Percentiles rank a stretch among this genome's conserved stretches.
Conservation (phyloP, 2,113 vertebrate genomes). For the Pituophis catenifer region DNA sequence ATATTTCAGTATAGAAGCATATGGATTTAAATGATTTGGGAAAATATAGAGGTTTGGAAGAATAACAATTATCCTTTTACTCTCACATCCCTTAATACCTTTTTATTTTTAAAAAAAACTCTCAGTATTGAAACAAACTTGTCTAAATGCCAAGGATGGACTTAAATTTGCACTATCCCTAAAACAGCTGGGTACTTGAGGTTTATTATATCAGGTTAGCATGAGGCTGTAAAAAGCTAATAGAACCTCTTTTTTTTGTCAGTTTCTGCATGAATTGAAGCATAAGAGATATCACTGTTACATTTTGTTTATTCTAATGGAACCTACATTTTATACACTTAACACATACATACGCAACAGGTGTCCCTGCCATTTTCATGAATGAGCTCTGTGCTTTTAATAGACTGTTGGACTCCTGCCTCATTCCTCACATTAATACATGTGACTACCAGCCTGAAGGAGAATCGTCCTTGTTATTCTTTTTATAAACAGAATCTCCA, state of each 20-base stretch:
- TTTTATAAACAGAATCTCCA: neutral
- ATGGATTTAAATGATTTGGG: neutral
- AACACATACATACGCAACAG: neutral
- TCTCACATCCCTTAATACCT: neutral
- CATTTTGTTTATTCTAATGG: neutral
- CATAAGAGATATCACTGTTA: neutral
- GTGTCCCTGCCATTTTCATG: neutral
- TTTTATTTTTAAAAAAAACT: neutral
- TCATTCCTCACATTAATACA: neutral
- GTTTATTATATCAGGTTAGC: neutral
- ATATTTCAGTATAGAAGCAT: neutral
- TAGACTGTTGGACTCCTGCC: neutral
- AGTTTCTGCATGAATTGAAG: neutral
- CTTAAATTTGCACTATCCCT: neutral
- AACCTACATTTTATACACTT: neutral
- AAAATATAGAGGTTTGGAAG: neutral
- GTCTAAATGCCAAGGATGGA: neutral
- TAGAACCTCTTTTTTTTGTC: neutral
- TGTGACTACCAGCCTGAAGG: neutral
- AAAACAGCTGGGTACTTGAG: neutral
- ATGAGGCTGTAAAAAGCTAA: neutral
- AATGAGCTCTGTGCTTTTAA: neutral
- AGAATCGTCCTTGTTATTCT: neutral
- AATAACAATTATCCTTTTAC: neutral
- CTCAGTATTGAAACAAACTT: neutral